Evolutionary conservation across 2,888 invertebrate species (phyloP), one percentile per base, ranked within the genome.

Genomic region (Crossocerus cetratus): DNA sequence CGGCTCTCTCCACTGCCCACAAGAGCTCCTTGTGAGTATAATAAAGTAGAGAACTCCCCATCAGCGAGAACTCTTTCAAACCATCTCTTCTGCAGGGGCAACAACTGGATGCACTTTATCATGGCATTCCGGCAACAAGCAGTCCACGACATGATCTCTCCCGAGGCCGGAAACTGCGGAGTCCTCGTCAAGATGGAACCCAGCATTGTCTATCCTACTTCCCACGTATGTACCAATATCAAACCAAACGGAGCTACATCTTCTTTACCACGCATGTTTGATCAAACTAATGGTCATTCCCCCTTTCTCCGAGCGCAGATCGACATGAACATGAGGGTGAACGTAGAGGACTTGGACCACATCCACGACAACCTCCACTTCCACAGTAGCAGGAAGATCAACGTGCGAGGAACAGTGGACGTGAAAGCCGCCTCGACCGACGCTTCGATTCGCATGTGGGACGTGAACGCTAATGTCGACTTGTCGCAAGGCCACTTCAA

Each of bases 391-490:
- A 59, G 60, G 61, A 82, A 76, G n/a, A 62, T 81, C 43, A 75
- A 80, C 22, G 21, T 86, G 56, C 85, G 85, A n/a, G 85, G 84
- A 55, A 89, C 86, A 2, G 79, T 87, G 20, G 81, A 87, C 11
- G 80, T 87, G 5, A 88, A 88, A 70, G 86, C 87, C 54, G 84
- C 75, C 0, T 53, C 70, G 3, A 82, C 78, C 2, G 72, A 83
- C 16, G 62, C 62, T 2, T 71, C 84, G 0, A 59, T 84, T 0
- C 86, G 86, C 44, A 85, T 84, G 0, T 91, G 90, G 90, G 87
- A 90, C 57, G 23, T 89, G 4, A 86, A 88, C 59, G 43, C 86
- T 0, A 83, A 85, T 22, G 2, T 85, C 14, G 84, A 89, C 11
- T 42, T 86, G 21, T 85, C 86, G 61, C 70, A 82, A 21, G 90